A percentile compares a stretch with the other conserved stretches of the same genome.
These are phyloP conservation scores for Schizopygopsis pylzovi DNA, from an alignment of 2,797 vertebrate genomes.

Conservation along the genomic window DNA sequence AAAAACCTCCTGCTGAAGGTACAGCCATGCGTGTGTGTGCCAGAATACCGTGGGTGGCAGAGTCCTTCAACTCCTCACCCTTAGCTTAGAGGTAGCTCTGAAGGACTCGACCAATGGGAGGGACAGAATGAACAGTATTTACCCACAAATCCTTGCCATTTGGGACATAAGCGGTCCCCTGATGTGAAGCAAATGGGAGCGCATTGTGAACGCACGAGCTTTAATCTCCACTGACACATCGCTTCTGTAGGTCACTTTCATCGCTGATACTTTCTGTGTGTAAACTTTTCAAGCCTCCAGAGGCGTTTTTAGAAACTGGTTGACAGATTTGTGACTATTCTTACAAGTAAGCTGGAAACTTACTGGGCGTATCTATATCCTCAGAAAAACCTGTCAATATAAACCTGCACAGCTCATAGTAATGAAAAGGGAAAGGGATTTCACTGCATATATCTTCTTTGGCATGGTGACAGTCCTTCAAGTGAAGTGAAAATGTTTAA, in stretches of 20 bases:
- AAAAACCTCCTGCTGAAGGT: slow-evolving; percentile 17
- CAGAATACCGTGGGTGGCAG: slow-evolving; percentile 41
- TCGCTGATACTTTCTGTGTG: slow-evolving; percentile 20
- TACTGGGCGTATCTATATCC: slow-evolving; percentile 17
- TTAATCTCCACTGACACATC: slow-evolving; percentile 50
- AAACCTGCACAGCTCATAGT: background rate
- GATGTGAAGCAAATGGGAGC: slow-evolving; percentile 46
- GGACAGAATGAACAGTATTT: slow-evolving; percentile 44
- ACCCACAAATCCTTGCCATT: slow-evolving; percentile 53
- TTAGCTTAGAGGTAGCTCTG: slow-evolving; percentile 36
- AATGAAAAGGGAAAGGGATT: background rate
- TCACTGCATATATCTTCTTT: background rate
- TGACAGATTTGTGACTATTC: slow-evolving; percentile 25
- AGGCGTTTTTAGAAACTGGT: slow-evolving; percentile 22
- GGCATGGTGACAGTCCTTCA: background rate
- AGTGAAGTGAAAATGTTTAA: background rate
- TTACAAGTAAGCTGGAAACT: slow-evolving; percentile 13
- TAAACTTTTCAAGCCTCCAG: slow-evolving; percentile 36
- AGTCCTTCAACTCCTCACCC: slow-evolving; percentile 66
- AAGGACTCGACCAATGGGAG: slow-evolving; percentile 48
- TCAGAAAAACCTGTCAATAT: slow-evolving; percentile 24
- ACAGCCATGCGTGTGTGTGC: slow-evolving; percentile 6
- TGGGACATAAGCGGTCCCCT: slow-evolving; percentile 52
- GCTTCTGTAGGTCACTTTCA: slow-evolving; percentile 54
- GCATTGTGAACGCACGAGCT: slow-evolving; percentile 32